These are phyloP conservation scores for Columba guinea DNA, from an alignment of 2,797 vertebrate genomes.

Conservation along the genomic window DNA sequence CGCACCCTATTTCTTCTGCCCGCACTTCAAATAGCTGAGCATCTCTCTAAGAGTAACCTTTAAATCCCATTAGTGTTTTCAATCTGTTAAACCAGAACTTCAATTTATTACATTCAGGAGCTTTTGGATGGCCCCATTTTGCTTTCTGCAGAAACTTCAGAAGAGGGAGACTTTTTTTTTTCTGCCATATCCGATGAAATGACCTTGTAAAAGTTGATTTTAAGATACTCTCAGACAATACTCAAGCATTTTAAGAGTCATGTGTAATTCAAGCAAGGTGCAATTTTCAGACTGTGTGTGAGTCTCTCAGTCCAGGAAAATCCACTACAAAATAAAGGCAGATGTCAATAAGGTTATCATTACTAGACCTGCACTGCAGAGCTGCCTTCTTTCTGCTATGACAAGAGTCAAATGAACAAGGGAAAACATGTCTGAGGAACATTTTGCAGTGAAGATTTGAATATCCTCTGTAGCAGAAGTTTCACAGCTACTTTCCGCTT, in stretches of 20 bases:
- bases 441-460: no score
- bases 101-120: neutral
- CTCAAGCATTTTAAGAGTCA: neutral
- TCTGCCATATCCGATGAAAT: neutral
- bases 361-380: neutral
- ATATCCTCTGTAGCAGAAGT: neutral
- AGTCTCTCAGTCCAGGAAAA: neutral
- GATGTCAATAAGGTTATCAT: neutral
- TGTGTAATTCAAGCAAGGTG: neutral
- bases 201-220: neutral
- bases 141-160: neutral
- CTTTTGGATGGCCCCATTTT: neutral
- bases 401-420: neutral
- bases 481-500: neutral
- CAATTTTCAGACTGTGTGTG: neutral
- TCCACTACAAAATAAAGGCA: neutral
- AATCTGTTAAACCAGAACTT: neutral
- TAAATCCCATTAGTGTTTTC: neutral
- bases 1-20: neutral
- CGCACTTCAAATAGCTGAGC: neutral
- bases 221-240: neutral
- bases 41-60: neutral
- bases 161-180: neutral
- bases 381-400: neutral
- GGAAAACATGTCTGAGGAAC: neutral